A percentile compares a stretch with the other conserved stretches of the same genome.
Conservation (phyloP, 2,888 invertebrate genomes). For the Nephrotoma flavescens region DNA sequence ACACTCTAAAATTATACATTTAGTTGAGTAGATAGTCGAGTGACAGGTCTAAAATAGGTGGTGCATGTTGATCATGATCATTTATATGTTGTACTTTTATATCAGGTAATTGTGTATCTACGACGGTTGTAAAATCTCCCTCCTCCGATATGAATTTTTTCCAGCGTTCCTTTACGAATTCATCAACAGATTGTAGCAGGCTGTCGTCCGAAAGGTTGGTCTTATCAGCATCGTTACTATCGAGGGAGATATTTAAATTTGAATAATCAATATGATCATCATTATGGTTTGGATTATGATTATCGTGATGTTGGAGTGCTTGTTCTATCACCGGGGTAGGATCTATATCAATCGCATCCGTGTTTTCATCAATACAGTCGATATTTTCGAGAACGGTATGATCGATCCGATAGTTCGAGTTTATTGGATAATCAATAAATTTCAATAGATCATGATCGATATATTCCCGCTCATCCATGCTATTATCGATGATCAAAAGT, state of each 20-base stretch:
- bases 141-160: background rate
- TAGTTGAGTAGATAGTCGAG: background rate
- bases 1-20: background rate
- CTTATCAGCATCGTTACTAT: conserved; percentile 1
- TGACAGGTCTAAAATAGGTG: background rate
- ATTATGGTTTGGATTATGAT: background rate
- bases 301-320: background rate
- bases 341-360: background rate
- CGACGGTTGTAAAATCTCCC: background rate
- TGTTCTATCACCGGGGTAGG: background rate
- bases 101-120: background rate
- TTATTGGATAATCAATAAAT: background rate
- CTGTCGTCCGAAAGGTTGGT: background rate
- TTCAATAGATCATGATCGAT: background rate
- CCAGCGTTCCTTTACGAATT: background rate
- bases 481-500: background rate
- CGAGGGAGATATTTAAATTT: background rate
- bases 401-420: background rate
- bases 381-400: background rate
- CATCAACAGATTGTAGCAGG: background rate
- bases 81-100: background rate
- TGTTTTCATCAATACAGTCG: background rate
- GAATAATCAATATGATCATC: background rate
- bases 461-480: background rate
- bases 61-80: background rate